A percentile compares a stretch with the other conserved stretches of the same genome.
These are phyloP conservation scores for Drosophila hydei DNA, from an alignment of 1,140 invertebrate species.

Conservation along the genomic window DNA sequence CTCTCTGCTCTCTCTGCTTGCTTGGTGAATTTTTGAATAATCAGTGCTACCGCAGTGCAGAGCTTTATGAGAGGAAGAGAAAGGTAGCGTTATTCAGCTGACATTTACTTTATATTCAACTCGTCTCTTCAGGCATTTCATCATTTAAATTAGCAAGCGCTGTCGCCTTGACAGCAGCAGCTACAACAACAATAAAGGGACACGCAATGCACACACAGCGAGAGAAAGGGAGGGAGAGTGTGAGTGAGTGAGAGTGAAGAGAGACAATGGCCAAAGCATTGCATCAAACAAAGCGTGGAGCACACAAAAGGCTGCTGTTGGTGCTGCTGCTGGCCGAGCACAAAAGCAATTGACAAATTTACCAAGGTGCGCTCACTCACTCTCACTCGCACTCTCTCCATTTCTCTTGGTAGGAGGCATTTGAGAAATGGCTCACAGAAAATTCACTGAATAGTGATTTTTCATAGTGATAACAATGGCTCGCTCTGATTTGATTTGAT, in stretches of 20 bases:
- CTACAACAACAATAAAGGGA: conserved; percentile 28
- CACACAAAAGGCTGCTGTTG: conserved; percentile 57
- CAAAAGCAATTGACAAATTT: conserved; percentile 74
- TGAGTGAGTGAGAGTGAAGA: conserved; percentile 6
- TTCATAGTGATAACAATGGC: conserved; percentile 59
- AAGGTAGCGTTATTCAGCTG: background rate
- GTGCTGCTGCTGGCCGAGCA: conserved; percentile 37
- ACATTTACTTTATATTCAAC: conserved; percentile 7
- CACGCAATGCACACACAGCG: conserved; percentile 27
- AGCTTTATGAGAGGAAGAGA: conserved; percentile 1
- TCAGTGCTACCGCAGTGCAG: conserved; percentile 37
- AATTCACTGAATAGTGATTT: conserved; percentile 70
- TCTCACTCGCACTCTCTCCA: background rate
- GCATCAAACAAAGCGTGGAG: conserved; percentile 34
- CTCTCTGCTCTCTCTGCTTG: conserved; percentile 15
- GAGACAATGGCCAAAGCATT: conserved; percentile 66
- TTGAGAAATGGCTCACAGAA: conserved; percentile 55
- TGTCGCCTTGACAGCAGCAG: conserved; percentile 56
- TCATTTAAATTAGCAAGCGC: conserved; percentile 75
- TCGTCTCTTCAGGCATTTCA: conserved; percentile 55
- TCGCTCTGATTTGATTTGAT: conserved; percentile 54
- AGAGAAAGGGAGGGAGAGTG: conserved; percentile 14
- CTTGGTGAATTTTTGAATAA: conserved; percentile 56
- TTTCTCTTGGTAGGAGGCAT: conserved; percentile 38
- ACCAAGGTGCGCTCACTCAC: conserved; percentile 48